Evolutionary conservation across 2,797 vertebrate species (phyloP).

Genomic region (Oryzias dopingdopingensis): DNA sequence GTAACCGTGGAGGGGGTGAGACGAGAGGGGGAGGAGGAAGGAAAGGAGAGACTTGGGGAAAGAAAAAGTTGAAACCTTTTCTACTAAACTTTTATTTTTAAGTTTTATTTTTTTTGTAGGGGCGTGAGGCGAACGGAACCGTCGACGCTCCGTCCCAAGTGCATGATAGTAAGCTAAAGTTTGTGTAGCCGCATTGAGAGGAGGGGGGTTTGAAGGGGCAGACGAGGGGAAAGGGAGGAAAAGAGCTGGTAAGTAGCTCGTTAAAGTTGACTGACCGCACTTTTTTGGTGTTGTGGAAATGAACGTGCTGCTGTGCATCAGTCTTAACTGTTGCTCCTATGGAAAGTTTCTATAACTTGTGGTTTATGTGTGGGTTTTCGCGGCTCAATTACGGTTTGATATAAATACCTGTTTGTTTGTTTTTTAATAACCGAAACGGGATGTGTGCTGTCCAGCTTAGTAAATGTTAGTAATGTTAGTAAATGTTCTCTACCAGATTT

Average conservation of each 20-base stretch:
- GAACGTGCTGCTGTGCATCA: constrained; percentile 19
- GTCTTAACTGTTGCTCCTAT: neutral
- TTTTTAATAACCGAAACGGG: no score
- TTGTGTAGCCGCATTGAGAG: constrained; percentile 27
- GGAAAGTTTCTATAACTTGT: constrained; percentile 15
- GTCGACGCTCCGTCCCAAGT: constrained; percentile 20
- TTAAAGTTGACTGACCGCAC: constrained; percentile 67
- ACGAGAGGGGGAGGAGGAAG: constrained; percentile 36
- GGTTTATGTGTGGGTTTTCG: neutral
- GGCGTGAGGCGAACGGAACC: constrained; percentile 6
- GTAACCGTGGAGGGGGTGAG: constrained; percentile 61
- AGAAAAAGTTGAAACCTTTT: constrained; percentile 62
- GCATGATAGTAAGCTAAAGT: constrained; percentile 34
- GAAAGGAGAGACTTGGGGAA: constrained; percentile 57
- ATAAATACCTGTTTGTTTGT: no score
- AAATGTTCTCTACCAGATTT: no score
- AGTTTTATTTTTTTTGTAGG: no score
- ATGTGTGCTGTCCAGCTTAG: no score
- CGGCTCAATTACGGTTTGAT: no score
- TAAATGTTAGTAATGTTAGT: no score
- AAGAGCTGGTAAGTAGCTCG: constrained; percentile 78
- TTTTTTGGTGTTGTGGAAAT: constrained; percentile 37
- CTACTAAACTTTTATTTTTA: constrained; percentile 12
- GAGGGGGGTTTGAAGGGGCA: constrained; percentile 47
- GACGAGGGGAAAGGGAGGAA: constrained; percentile 57